These are phyloP conservation scores for Laticauda laticaudata DNA, from an alignment of 2,113 vertebrate species.

Conservation along the genomic window DNA sequence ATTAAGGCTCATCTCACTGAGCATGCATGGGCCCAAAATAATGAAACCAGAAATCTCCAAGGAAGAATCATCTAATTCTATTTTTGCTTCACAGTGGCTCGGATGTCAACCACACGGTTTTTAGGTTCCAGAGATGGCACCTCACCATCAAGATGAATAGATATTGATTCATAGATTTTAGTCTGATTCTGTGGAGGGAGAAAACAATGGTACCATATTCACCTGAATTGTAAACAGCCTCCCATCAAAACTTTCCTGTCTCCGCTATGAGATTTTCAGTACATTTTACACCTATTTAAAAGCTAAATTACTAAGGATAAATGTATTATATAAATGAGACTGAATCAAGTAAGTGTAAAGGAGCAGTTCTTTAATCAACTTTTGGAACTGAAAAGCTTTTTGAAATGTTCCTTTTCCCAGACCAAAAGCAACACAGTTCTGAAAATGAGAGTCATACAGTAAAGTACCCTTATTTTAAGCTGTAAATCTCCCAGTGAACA, in stretches of 20 bases:
- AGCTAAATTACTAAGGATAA: not conserved
- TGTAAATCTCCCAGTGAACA: not conserved
- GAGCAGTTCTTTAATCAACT: not conserved
- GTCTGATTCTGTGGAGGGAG: not conserved
- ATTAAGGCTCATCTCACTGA: not conserved
- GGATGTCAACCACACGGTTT: not conserved
- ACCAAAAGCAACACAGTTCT: not conserved
- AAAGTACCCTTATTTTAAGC: not conserved
- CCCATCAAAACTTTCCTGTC: not conserved
- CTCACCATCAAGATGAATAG: not conserved
- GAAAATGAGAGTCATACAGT: not conserved
- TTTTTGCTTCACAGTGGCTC: not conserved
- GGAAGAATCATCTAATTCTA: not conserved
- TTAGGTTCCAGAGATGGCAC: not conserved
- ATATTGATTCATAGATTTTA: not conserved
- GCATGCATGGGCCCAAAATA: not conserved
- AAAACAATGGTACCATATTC: not conserved
- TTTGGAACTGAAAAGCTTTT: not conserved
- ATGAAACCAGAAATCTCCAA: not conserved
- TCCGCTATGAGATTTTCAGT: not conserved
- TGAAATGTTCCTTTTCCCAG: not conserved
- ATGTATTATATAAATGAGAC: not conserved
- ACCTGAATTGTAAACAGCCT: not conserved
- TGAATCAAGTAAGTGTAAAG: not conserved
- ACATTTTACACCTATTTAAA: not conserved